These are phyloP conservation scores for Aethina tumida DNA, from an alignment of 1,140 invertebrate species.

Conservation along the genomic window DNA sequence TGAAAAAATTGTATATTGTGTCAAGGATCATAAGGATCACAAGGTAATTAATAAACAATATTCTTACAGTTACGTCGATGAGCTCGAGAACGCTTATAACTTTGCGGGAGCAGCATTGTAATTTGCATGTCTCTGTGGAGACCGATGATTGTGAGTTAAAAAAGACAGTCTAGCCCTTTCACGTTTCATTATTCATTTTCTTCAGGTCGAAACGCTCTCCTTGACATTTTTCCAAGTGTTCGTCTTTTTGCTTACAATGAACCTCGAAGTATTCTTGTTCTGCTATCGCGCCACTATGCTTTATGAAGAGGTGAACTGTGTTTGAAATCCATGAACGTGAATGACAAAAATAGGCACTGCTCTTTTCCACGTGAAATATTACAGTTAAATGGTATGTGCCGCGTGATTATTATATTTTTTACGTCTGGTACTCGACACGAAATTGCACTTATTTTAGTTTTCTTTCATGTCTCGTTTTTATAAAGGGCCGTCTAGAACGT, in stretches of 20 bases:
- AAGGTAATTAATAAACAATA: slow-evolving; percentile 10
- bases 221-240: slow-evolving; percentile 3
- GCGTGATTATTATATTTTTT: too few relatives aligned
- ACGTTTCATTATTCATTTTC: background rate
- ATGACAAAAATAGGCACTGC: too few relatives aligned
- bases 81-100: slow-evolving; percentile 26
- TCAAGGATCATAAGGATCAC: slow-evolving; percentile 23
- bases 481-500: too few relatives aligned
- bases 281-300: slow-evolving; percentile 27
- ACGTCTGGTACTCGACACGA: too few relatives aligned
- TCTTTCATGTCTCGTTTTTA: too few relatives aligned
- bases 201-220: slow-evolving; percentile 6
- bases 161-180: background rate
- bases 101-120: slow-evolving; percentile 23
- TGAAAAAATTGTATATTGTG: slow-evolving; percentile 17
- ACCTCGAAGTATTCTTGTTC: slow-evolving; percentile 29
- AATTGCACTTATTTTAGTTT: too few relatives aligned
- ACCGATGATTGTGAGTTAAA: slow-evolving; percentile 27
- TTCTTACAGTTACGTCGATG: slow-evolving; percentile 19
- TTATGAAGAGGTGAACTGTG: slow-evolving; percentile 15
- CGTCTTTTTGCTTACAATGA: slow-evolving; percentile 6
- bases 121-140: slow-evolving; percentile 29
- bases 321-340: too few relatives aligned
- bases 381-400: too few relatives aligned
- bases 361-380: too few relatives aligned